Evolutionary conservation across 2,113 vertebrate genomes (phyloP).

Genomic region (Abramis brama): DNA sequence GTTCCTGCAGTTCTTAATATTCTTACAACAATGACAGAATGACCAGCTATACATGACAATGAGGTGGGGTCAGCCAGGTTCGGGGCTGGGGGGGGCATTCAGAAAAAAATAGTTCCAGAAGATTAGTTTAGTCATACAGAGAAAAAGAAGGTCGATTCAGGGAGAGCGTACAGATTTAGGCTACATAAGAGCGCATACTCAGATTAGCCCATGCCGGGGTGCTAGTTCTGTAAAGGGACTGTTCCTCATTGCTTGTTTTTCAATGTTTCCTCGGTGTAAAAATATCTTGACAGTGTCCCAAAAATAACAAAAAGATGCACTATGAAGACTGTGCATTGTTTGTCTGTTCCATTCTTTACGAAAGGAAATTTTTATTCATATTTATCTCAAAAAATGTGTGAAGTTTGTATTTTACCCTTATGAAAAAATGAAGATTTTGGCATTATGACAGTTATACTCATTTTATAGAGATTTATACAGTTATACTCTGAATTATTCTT

Average conservation of each 20-base stretch:
- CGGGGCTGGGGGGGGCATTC: slow-evolving; percentile 23
- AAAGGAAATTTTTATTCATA: neutral
- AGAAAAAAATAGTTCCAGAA: slow-evolving; percentile 4
- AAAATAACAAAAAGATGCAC: neutral
- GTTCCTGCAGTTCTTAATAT: slow-evolving; percentile 58
- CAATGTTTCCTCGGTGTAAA: neutral
- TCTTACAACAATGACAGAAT: slow-evolving; percentile 66
- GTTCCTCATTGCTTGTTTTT: slow-evolving; percentile 4
- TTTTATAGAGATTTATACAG: too few relatives aligned
- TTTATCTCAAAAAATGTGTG: neutral
- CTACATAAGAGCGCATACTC: neutral
- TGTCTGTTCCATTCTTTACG: neutral
- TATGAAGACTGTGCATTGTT: neutral
- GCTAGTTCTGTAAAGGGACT: neutral
- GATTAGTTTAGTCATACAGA: slow-evolving; percentile 32
- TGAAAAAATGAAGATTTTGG: neutral
- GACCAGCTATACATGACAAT: slow-evolving; percentile 56
- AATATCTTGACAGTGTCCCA: slow-evolving; percentile 2
- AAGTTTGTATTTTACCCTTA: neutral
- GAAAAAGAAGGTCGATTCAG: slow-evolving; percentile 24
- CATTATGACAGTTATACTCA: too few relatives aligned
- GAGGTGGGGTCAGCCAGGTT: slow-evolving; percentile 48
- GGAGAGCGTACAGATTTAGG: neutral
- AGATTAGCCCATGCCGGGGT: neutral
- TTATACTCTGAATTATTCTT: too few relatives aligned